Base-by-base conservation (phyloP, 2,888 invertebrate genomes). In the Andrena camellia region DNA sequence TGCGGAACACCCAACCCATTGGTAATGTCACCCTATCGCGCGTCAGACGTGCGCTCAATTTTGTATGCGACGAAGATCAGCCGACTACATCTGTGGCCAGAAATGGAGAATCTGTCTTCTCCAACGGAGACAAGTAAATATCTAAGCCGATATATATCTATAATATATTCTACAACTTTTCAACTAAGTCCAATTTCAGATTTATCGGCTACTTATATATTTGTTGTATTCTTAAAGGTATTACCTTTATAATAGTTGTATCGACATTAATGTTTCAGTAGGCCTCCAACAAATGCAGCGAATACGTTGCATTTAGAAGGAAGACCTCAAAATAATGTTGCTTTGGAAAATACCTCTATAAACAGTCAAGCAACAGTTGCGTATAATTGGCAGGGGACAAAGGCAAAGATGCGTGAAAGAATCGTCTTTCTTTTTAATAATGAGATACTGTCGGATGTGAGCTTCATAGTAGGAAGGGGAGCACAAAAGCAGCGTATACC, bases 401-500 rank as follows among this genome's bases (percentile, higher is more conserved):
- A 97, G 93, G 96, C 96, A 0, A 96, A 96, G 0, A 96, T 97
- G 31, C 96, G 97, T 90, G 97, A 97, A 89, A 95, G 97, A 73
- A 95, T 97, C 71, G 96, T 96, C 0, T 97, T 95, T 91, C 94
- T 96, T 86, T 96, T 96, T 88, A 96, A 96, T 91, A 96, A 96
- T 88, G 96, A 96, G 85, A 95, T 96, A 62, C 93, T 96, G 88
- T 95, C 96, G 78, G 97, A 98, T 93, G 97, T 98, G 5, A 96
- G 96, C 90, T 98, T 98, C 90, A 95, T 97, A 54, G 97, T 98
- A 20, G 97, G 97, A 0, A 96, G 96, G 89, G 97, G 96, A 63
- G 95, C 95, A 0, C 95, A 95, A 81, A 95, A 96, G 83, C 96
- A 96, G 92, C 95, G 96, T 17, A 96, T 98, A 83, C 97, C 97